Conservation (phyloP, 2,888 invertebrate species). For the Heliothis peltigera region DNA sequence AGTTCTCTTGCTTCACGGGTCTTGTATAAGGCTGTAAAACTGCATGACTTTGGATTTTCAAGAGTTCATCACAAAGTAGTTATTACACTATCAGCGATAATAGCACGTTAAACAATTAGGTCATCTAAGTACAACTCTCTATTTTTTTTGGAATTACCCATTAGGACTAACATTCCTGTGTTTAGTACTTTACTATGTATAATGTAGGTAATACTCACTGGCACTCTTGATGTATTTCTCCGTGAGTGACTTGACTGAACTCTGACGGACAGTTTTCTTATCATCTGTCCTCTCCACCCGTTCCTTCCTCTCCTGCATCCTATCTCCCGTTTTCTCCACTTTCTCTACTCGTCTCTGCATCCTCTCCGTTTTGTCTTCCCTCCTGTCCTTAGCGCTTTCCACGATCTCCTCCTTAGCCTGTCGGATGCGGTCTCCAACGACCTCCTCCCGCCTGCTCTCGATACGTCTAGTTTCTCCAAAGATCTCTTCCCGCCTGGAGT, state of each 20-base stretch:
- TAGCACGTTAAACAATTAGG: no score
- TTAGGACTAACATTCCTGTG: neutral
- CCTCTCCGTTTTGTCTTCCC: conserved; percentile 50
- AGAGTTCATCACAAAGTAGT: neutral
- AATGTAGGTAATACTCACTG: conserved; percentile 74
- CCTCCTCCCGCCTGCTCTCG: conserved; percentile 41
- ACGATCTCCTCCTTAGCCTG: conserved; percentile 46
- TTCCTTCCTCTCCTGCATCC: conserved; percentile 60
- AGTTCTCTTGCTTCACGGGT: conserved; percentile 37
- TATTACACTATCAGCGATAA: no score
- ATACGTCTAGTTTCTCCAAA: conserved; percentile 45
- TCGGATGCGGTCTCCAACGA: conserved; percentile 28
- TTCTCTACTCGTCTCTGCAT: conserved; percentile 57
- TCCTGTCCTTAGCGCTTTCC: conserved; percentile 25
- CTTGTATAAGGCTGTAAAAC: conserved; percentile 39
- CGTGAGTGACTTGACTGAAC: conserved; percentile 94
- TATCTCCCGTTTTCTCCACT: conserved; percentile 68
- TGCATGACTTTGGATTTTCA: neutral
- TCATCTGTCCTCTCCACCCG: conserved; percentile 74
- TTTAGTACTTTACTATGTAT: neutral
- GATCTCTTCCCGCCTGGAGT: conserved; percentile 40
- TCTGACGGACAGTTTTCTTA: conserved; percentile 90
- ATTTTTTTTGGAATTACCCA: no score
- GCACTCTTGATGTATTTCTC: conserved; percentile 94
- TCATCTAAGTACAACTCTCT: no score